Conservation (phyloP, 2,113 vertebrate genomes). For the Phylloscopus trochilus region DNA sequence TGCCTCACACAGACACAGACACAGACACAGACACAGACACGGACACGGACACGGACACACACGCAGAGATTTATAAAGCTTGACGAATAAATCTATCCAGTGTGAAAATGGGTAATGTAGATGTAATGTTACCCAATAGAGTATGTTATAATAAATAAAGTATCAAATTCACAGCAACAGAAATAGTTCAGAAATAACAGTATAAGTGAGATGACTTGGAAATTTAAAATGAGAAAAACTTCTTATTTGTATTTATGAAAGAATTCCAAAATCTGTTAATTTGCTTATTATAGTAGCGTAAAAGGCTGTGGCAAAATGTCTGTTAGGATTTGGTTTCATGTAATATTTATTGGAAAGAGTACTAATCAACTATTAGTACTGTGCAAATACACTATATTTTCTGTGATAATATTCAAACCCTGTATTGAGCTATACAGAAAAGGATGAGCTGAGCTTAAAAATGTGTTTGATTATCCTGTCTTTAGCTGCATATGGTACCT, state of each 20-base stretch:
- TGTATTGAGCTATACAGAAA: neutral
- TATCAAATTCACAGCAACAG: neutral
- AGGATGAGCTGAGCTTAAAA: neutral
- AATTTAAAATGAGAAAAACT: neutral
- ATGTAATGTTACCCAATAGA: neutral
- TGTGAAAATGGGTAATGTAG: neutral
- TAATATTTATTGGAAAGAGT: neutral
- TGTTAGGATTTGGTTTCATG: neutral
- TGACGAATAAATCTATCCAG: neutral
- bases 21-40: neutral
- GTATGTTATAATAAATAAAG: neutral
- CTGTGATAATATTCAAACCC: neutral
- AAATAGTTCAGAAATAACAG: neutral
- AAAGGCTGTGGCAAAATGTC: neutral
- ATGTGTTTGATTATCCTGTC: neutral
- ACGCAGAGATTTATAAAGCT: neutral
- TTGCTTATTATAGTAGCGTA: neutral
- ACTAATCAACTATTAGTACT: neutral
- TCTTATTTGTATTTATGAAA: neutral
- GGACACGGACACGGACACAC: neutral
- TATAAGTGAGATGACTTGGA: neutral
- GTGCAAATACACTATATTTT: neutral
- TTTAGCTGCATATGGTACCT: neutral
- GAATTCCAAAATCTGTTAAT: neutral
- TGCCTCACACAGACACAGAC: neutral